Evolutionary conservation across 23 tunicate species (phyloP).

Genomic region (Ascidia mentula): DNA sequence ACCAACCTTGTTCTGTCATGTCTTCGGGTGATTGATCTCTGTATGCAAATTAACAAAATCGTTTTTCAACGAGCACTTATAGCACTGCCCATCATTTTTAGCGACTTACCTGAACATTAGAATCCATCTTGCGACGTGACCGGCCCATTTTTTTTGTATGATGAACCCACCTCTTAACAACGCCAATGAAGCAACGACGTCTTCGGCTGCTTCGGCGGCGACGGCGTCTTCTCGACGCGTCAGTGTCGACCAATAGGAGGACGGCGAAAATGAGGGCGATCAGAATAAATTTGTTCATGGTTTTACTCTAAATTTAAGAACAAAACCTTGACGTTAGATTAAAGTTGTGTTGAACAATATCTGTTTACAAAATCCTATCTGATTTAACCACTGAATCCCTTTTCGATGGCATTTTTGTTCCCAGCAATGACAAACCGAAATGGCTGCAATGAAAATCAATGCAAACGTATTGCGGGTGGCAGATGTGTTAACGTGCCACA

Average conservation of each 20-base stretch:
- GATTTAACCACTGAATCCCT: too few species aligned
- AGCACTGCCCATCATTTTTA: not conserved
- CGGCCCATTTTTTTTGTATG: not conserved
- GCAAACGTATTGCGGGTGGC: too few species aligned
- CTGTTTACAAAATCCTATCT: too few species aligned
- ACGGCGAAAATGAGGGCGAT: not conserved
- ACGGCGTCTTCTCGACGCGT: not conserved
- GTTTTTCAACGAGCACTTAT: not conserved
- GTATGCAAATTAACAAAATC: too few species aligned
- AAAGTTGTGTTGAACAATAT: too few species aligned
- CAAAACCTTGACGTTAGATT: too few species aligned
- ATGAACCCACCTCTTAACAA: not conserved
- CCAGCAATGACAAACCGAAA: too few species aligned
- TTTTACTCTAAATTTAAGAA: too few species aligned
- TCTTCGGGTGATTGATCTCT: not conserved
- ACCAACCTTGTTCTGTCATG: not conserved
- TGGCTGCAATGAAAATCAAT: too few species aligned
- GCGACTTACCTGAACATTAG: not conserved
- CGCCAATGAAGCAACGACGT: not conserved
- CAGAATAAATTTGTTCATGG: constrained; percentile 3
- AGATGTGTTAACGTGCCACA: too few species aligned
- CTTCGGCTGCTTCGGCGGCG: not conserved
- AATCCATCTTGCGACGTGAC: not conserved
- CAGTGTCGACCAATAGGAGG: not conserved
- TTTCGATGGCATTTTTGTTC: too few species aligned